Evolutionary conservation across 1,140 invertebrate species (phyloP).

Genomic region (Drosophila jambulina): DNA sequence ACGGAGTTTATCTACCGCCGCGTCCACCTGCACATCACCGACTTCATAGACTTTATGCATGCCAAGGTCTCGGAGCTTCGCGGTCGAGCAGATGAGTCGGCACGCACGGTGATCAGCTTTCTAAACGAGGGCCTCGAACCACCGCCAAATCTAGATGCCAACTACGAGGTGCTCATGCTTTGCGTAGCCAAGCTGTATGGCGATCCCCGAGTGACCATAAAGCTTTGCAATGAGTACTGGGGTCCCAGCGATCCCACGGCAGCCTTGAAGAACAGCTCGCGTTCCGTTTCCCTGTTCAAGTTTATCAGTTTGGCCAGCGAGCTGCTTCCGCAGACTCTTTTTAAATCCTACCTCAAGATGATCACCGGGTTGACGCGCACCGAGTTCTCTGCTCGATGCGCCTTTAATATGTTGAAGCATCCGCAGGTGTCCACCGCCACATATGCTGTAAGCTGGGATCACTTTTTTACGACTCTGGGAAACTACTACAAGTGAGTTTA

Average conservation of each 20-base stretch:
- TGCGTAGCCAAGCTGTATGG: slow-evolving; percentile 92
- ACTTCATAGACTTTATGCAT: slow-evolving; percentile 97
- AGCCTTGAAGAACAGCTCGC: slow-evolving; percentile 82
- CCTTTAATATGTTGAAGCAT: slow-evolving; percentile 94
- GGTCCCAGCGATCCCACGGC: slow-evolving; percentile 87
- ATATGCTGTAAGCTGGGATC: slow-evolving; percentile 92
- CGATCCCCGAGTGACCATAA: slow-evolving; percentile 90
- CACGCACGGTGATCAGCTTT: slow-evolving; percentile 92
- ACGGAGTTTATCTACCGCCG: slow-evolving; percentile 91
- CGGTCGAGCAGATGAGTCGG: slow-evolving; percentile 94
- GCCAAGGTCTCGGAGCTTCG: slow-evolving; percentile 92
- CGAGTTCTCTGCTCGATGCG: slow-evolving; percentile 90
- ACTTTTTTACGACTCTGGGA: slow-evolving; percentile 94
- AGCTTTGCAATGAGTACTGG: slow-evolving; percentile 94
- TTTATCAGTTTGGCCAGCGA: slow-evolving; percentile 95
- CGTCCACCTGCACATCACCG: slow-evolving; percentile 94
- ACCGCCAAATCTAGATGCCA: slow-evolving; percentile 90
- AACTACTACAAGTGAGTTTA: slow-evolving; percentile 89
- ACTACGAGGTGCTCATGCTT: slow-evolving; percentile 94
- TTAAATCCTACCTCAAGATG: slow-evolving; percentile 95
- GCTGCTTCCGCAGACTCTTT: slow-evolving; percentile 93
- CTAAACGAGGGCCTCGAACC: slow-evolving; percentile 92
- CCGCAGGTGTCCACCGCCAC: slow-evolving; percentile 85
- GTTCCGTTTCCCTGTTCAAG: slow-evolving; percentile 94
- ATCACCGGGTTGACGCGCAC: slow-evolving; percentile 92